Percentiles rank a stretch among this genome's conserved stretches.
phyloP scores from a whole-genome alignment of 2,113 vertebrate genomes.

The Tapirus terrestris region DNA sequence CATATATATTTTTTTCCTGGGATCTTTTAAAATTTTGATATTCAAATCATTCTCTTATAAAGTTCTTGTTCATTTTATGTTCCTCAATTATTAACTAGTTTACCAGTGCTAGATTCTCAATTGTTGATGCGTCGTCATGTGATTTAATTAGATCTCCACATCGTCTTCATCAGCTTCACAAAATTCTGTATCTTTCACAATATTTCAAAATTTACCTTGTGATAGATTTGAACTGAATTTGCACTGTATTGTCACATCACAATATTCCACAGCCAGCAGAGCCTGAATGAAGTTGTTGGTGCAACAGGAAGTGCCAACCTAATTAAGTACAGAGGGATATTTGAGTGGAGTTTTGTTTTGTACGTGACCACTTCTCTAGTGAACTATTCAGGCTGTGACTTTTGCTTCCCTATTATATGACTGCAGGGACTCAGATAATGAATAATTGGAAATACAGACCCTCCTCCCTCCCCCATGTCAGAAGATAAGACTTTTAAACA shows the following conservation, averaged over 20 bases:
- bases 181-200: neutral
- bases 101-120: neutral
- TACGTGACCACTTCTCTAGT: neutral
- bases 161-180: conserved; percentile 9
- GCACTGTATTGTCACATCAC: neutral
- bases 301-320: neutral
- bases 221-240: conserved; percentile 19
- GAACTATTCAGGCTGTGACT: neutral
- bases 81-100: neutral
- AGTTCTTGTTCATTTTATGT: neutral
- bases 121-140: neutral
- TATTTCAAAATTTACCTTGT: neutral
- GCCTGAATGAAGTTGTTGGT: neutral
- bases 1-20: neutral
- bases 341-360: conserved; percentile 18
- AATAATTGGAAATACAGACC: neutral
- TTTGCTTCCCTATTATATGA: neutral
- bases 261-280: neutral
- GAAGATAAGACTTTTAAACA: neutral
- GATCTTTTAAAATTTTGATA: neutral
- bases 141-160: neutral
- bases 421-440: neutral
- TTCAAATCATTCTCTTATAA: neutral
- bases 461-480: neutral
- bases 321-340: neutral